Evolutionary conservation across 2,888 invertebrate species (phyloP).

Genomic region (Lobophora halterata): DNA sequence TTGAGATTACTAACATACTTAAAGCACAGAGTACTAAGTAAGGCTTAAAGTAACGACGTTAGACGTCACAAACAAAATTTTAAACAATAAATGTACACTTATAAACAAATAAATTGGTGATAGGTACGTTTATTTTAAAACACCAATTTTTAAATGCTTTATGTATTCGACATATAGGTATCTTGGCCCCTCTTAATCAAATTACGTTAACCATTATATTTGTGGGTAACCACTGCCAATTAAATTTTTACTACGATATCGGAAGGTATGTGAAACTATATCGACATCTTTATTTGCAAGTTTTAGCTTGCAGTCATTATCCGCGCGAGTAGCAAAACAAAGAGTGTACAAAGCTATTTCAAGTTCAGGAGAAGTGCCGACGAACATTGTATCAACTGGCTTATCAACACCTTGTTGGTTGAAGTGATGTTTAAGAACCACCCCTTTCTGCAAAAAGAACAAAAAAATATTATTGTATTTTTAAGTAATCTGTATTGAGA

Average conservation of each 20-base stretch:
- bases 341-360: conserved; percentile 95
- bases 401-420: conserved; percentile 86
- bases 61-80: too few species aligned
- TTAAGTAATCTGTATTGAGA: too few species aligned
- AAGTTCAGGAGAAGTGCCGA: conserved; percentile 94
- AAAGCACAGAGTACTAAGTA: too few species aligned
- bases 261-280: conserved; percentile 87
- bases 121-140: too few species aligned
- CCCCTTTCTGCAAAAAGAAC: conserved; percentile 87
- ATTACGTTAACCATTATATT: conserved; percentile 55
- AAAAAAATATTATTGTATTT: too few species aligned
- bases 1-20: too few species aligned
- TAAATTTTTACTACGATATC: conserved; percentile 87
- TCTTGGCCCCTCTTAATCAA: too few species aligned
- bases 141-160: too few species aligned
- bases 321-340: conserved; percentile 89
- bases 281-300: conserved; percentile 86
- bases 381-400: conserved; percentile 88
- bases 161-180: too few species aligned
- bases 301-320: conserved; percentile 86
- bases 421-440: conserved; percentile 86
- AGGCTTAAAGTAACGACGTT: too few species aligned
- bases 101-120: too few species aligned
- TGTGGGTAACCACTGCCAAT: conserved; percentile 92
- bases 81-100: too few species aligned